Evolutionary conservation across 2,888 invertebrate genomes (phyloP), one percentile per base, ranked within the genome.

Genomic region (Eurytoma adleriae): DNA sequence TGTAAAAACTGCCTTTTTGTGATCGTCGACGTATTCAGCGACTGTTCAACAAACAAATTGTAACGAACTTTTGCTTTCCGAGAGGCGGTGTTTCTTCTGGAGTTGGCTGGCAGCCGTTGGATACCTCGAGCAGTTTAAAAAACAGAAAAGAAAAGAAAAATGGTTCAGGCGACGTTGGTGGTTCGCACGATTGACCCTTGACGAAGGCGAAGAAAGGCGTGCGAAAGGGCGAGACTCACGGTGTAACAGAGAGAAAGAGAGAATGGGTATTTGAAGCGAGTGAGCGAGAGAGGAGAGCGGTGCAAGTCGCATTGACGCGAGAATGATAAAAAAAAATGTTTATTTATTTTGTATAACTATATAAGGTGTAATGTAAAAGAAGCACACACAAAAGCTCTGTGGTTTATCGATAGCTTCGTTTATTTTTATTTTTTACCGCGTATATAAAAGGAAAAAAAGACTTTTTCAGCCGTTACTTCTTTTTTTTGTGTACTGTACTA

Each of bases 311-410:
- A 12, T 64, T 59, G 79, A 79, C 50, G 80, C 77, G 79, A 82
- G 78, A 81, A 74, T 74, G 78, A 83, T 78, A 68, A 61, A 56
- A 78, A 78, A 67, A 61, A 66, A 66, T 57, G 64, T 73, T 75
- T 78, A 75, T 74, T 73, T 69, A 68, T 18, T 40, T 69, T 61
- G 4, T 61, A 62, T 20, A 54, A 16, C 48, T n/a, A 52, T 67
- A 2, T 24, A 40, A 40, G 4, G 40, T 40, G 40, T 40, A 40
- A 7, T 4, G 4, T 40, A 7, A 40, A 40, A 40, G 7, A 57
- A 40, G 66, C 57, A 62, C n/a, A 40, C n/a, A 67, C 59, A 18
- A 69, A 56, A 68, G 68, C 27, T 70, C 30, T 30, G 30, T 59
- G 59, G 52, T 54, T 24, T 40, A 40, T 40, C 40, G 40, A 24